phyloP scores from a whole-genome alignment of 1,140 invertebrate species.

The Neoseiulus cucumeris region DNA sequence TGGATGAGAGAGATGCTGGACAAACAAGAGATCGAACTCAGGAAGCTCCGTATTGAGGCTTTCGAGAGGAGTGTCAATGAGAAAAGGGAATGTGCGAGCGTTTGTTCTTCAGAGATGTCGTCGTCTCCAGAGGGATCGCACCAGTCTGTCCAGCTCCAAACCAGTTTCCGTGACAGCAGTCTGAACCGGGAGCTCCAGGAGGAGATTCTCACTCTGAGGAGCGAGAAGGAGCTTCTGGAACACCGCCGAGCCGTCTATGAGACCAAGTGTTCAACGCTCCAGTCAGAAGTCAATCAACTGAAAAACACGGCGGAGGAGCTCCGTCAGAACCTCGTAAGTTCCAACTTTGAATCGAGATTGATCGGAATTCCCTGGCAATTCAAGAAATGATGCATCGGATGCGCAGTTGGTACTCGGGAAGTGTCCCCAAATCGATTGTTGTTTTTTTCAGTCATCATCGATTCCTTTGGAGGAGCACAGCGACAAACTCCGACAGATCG shows the following conservation, averaged over 20 bases:
- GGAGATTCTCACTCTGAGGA: not conserved
- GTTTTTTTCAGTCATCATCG: not conserved
- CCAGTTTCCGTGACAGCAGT: slow-evolving; percentile 7
- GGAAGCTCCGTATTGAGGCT: not conserved
- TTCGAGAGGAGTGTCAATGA: not conserved
- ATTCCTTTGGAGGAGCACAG: not conserved
- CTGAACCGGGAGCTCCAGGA: slow-evolving; percentile 1
- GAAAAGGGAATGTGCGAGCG: not conserved
- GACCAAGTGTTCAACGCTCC: not conserved
- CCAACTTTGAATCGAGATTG: no score
- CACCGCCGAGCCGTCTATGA: not conserved
- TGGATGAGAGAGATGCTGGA: not conserved
- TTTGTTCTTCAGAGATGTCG: slow-evolving; percentile 1
- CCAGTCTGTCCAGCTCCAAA: slow-evolving; percentile 2
- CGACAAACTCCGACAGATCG: not conserved
- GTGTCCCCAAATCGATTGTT: no score
- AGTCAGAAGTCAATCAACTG: not conserved
- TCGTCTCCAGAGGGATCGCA: slow-evolving; percentile 1
- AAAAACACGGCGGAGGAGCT: not conserved
- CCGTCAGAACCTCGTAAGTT: not conserved
- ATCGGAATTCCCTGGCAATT: not conserved
- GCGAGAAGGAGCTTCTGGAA: not conserved
- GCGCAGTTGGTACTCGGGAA: no score
- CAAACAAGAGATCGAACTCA: not conserved
- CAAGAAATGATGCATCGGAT: no score